Evolutionary conservation across 2,888 invertebrate genomes (phyloP).

Genomic region (Phengaris arion): DNA sequence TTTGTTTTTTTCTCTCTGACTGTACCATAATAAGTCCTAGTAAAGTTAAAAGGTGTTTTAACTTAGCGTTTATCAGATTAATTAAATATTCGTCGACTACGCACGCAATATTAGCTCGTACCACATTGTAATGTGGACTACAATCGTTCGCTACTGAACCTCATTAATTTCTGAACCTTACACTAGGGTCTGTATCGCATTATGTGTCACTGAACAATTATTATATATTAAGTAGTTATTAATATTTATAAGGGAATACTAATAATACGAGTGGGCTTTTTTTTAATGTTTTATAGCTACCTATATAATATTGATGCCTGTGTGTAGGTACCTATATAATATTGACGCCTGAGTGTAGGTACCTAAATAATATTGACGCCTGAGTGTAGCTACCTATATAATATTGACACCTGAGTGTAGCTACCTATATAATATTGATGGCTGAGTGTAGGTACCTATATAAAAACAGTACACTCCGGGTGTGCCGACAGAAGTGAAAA

Average conservation of each 20-base stretch:
- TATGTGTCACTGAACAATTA: conserved; percentile 28
- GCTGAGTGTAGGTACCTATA: too few relatives aligned
- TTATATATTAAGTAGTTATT: conserved; percentile 22
- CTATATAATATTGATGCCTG: neutral
- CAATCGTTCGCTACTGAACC: conserved; percentile 36
- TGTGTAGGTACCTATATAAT: too few relatives aligned
- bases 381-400: too few relatives aligned
- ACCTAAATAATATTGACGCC: too few relatives aligned
- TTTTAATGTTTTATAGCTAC: neutral
- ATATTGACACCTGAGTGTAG: too few relatives aligned
- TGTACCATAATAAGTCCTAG: conserved; percentile 29
- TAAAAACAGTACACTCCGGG: too few relatives aligned
- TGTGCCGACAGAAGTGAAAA: too few relatives aligned
- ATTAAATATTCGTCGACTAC: conserved; percentile 42
- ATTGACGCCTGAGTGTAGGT: too few relatives aligned
- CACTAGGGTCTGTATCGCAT: conserved; percentile 14
- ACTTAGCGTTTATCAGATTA: conserved; percentile 47
- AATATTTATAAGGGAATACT: conserved; percentile 21
- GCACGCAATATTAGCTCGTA: conserved; percentile 42
- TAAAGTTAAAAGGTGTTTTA: conserved; percentile 45
- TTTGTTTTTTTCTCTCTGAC: neutral
- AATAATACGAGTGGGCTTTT: neutral
- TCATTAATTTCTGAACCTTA: conserved; percentile 29
- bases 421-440: too few relatives aligned
- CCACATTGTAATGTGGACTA: conserved; percentile 36